Conservation (phyloP, 2,797 vertebrate species). For the Craterocephalus amniculus region DNA sequence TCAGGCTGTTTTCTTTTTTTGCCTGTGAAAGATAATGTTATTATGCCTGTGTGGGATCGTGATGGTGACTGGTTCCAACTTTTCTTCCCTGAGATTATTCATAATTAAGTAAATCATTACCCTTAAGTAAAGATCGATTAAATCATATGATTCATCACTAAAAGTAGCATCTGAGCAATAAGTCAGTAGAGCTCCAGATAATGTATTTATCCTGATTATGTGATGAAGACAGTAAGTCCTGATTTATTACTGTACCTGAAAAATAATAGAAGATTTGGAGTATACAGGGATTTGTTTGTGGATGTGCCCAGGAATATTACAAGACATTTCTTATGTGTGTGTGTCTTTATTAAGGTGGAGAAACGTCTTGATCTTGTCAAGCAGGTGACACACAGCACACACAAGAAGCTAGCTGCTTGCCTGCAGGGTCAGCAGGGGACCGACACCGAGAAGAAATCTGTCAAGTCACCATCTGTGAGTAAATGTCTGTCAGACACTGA, state of each 20-base stretch:
- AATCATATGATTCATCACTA: too few relatives aligned
- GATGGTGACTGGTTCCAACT: too few relatives aligned
- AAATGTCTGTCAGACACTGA: neutral
- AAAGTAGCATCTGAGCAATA: too few relatives aligned
- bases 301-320: neutral
- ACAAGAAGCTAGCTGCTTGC: constrained; percentile 96
- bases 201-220: too few relatives aligned
- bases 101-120: too few relatives aligned
- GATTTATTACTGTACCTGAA: constrained; percentile 8
- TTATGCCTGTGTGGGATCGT: neutral
- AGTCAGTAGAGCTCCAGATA: neutral
- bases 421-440: constrained; percentile 96
- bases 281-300: neutral
- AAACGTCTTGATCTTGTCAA: constrained; percentile 97
- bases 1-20: constrained; percentile 14
- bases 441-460: constrained; percentile 94
- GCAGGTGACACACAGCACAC: constrained; percentile 96
- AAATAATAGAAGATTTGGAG: neutral
- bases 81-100: neutral
- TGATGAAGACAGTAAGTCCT: neutral
- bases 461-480: constrained; percentile 84
- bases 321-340: neutral
- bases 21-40: constrained; percentile 37
- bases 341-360: constrained; percentile 87
- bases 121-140: too few relatives aligned